Base-by-base conservation (phyloP, 2,888 invertebrate species). In the Phyto melanocephala region DNA sequence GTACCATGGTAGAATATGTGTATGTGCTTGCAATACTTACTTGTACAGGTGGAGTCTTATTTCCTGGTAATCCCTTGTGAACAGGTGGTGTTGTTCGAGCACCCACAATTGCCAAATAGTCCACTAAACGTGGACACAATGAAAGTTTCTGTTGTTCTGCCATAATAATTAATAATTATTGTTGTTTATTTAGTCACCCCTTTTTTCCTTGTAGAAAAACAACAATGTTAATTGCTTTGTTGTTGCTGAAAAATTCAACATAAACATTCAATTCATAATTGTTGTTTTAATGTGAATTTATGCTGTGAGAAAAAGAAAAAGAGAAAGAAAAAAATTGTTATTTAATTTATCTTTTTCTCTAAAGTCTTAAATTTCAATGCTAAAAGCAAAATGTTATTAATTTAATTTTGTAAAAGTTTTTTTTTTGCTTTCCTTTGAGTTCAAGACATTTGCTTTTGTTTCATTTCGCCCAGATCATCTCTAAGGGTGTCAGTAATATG, bases 21-120 rank as follows among this genome's bases (percentile, higher is more conserved):
- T 28, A 3, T 28, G 28, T n/a, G 6, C 28, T 1, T 22, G 13
- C 8, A 45, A 45, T 52, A 87, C 87, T 91, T 90, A 96, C 96
- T 94, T 96, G 96, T 71, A 96, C 95, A 47, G 96, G 95, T 87
- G 94, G 94, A 84, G 94, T 94, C 86, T 96, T 90, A 84, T 88
- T 89, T 37, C 89, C 89, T 84, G 93, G 92, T 87, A 94, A 92
- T 58, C 94, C 94, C 74, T 94, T 88, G 67, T 87, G 89, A 77
- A 88, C 88, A 13, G 93, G 93, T 86, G 94, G 92, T 80, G 91
- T 93, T 85, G 96, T 95, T 85, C 96, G 93, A 35, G 97, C 96
- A 87, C 99, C 99, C 87, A 99, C 98, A 89, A 99, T 97, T 87
- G 99, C 97, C 90, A 99, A 93, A 92, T 99, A 99, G 93, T 99